Conservation (phyloP, 2,888 invertebrate species). For the Venustoraphidia nigricollis region DNA sequence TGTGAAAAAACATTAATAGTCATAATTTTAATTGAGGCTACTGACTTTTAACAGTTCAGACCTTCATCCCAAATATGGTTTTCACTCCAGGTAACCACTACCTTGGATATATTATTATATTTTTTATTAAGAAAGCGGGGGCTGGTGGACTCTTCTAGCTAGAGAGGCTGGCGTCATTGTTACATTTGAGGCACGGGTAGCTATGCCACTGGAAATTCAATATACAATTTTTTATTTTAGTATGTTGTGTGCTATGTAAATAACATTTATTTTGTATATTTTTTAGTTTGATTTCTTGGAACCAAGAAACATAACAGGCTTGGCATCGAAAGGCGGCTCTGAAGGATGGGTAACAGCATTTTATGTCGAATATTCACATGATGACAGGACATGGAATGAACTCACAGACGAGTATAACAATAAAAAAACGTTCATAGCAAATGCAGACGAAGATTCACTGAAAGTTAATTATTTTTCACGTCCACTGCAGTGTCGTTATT, state of each 20-base stretch:
- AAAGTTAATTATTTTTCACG: conserved; percentile 50
- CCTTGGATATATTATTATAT: too few species aligned
- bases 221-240: conserved; percentile 4
- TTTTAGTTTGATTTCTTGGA: conserved; percentile 62
- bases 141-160: too few species aligned
- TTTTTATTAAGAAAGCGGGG: too few species aligned
- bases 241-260: conserved; percentile 13
- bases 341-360: conserved; percentile 62
- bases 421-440: conserved; percentile 51
- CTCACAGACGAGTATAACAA: conserved; percentile 37
- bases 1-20: too few species aligned
- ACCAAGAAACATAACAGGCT: conserved; percentile 60
- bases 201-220: neutral
- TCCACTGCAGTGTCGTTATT: conserved; percentile 54
- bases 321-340: conserved; percentile 55
- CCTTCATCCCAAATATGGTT: too few species aligned
- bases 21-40: too few species aligned
- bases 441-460: conserved; percentile 46
- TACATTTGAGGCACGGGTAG: too few species aligned
- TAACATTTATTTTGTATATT: conserved; percentile 17
- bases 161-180: too few species aligned
- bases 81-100: too few species aligned
- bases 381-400: conserved; percentile 55
- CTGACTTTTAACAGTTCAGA: too few species aligned
- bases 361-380: conserved; percentile 56